phyloP scores from a whole-genome alignment of 1,140 invertebrate genomes.

The Venturia canescens region DNA sequence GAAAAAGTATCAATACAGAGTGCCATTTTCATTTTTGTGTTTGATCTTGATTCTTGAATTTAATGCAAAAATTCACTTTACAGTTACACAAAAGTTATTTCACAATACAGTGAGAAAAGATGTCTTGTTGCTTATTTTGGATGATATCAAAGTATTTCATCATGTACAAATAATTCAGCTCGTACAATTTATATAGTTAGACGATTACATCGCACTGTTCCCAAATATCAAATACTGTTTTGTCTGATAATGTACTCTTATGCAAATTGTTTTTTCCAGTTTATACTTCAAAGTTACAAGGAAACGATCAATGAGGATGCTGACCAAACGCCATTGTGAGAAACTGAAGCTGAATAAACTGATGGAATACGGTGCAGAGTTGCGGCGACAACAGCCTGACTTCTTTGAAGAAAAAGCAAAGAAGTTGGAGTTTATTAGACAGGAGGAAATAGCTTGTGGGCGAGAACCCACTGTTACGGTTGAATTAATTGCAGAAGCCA shows the following conservation, averaged over 20 bases:
- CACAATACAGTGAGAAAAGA: too few species aligned
- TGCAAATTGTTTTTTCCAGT: slow-evolving; percentile 24
- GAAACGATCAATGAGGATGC: slow-evolving; percentile 82
- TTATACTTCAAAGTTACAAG: slow-evolving; percentile 61
- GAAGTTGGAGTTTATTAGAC: slow-evolving; percentile 81
- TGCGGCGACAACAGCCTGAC: slow-evolving; percentile 82
- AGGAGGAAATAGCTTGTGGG: slow-evolving; percentile 83
- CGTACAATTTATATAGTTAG: not conserved
- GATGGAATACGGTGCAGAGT: slow-evolving; percentile 79
- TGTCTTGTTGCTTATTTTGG: too few species aligned
- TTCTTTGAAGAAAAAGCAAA: slow-evolving; percentile 81
- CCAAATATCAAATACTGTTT: not conserved
- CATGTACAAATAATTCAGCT: not conserved
- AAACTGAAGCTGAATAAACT: slow-evolving; percentile 82
- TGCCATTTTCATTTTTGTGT: too few species aligned
- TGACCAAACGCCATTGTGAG: slow-evolving; percentile 83
- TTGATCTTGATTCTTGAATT: too few species aligned
- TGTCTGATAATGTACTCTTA: not conserved
- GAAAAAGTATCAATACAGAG: not conserved
- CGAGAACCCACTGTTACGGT: slow-evolving; percentile 81
- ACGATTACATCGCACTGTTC: not conserved
- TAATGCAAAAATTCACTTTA: too few species aligned
- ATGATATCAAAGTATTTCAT: not conserved
- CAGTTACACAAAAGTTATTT: too few species aligned
- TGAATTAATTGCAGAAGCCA: slow-evolving; percentile 81